Conservation (phyloP, 2,888 invertebrate species). For the Dryocosmus kuriphilus region DNA sequence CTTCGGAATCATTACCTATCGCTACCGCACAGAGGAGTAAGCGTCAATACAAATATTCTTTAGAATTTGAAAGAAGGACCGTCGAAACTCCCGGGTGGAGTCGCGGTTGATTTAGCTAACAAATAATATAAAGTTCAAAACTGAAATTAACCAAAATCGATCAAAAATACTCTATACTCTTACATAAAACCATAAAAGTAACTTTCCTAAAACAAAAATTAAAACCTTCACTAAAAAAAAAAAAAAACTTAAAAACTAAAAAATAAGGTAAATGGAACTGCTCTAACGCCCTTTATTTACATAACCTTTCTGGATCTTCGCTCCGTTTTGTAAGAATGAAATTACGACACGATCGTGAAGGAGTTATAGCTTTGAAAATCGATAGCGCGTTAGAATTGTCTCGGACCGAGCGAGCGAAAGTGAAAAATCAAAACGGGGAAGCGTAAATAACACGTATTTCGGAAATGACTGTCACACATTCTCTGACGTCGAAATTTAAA, state of each 20-base stretch:
- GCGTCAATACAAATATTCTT: constrained; percentile 33
- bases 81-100: constrained; percentile 2
- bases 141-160: neutral
- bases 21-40: constrained; percentile 62
- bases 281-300: constrained; percentile 3
- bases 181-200: neutral
- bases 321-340: neutral
- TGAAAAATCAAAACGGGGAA: constrained; percentile 5
- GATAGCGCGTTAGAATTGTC: neutral
- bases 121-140: neutral
- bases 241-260: neutral
- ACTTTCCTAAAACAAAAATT: neutral
- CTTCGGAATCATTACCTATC: constrained; percentile 81
- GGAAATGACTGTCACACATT: neutral
- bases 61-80: constrained; percentile 30
- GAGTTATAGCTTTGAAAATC: neutral
- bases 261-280: neutral
- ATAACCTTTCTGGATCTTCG: neutral
- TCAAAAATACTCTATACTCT: neutral
- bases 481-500: neutral
- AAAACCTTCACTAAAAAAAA: neutral
- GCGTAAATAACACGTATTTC: neutral
- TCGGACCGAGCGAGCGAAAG: neutral
- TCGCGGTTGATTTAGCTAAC: constrained; percentile 2
- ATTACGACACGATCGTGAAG: neutral